A percentile compares a stretch with the other conserved stretches of the same genome.
Conservation (phyloP, 1,140 invertebrate genomes). For the Drosophila subobscura region DNA sequence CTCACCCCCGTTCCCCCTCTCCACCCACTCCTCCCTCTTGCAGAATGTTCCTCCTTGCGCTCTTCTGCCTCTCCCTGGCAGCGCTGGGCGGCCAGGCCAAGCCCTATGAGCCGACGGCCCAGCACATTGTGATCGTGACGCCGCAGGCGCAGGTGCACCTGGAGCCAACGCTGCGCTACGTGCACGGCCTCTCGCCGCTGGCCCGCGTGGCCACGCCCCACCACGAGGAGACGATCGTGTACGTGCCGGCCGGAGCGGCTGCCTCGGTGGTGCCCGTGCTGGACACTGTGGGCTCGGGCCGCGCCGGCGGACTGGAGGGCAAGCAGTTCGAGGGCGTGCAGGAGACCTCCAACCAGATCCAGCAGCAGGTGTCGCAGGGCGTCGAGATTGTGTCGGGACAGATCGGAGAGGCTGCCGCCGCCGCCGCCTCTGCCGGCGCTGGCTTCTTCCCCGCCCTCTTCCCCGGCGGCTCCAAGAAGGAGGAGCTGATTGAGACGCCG, state of each 20-base stretch:
- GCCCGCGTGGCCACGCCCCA: slow-evolving; percentile 70
- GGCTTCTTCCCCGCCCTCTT: slow-evolving; percentile 71
- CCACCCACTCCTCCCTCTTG: neutral
- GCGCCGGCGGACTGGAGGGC: slow-evolving; percentile 43
- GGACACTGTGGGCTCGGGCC: slow-evolving; percentile 55
- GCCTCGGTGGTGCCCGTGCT: slow-evolving; percentile 63
- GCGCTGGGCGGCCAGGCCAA: slow-evolving; percentile 55
- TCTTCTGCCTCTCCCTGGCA: slow-evolving; percentile 65
- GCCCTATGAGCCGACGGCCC: slow-evolving; percentile 61
- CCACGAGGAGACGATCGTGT: slow-evolving; percentile 78
- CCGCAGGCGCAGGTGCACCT: slow-evolving; percentile 79
- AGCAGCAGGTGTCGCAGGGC: slow-evolving; percentile 58
- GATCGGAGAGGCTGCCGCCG: slow-evolving; percentile 61
- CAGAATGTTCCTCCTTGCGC: slow-evolving; percentile 68
- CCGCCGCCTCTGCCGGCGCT: slow-evolving; percentile 57
- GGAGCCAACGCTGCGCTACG: slow-evolving; percentile 71
- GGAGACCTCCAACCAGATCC: slow-evolving; percentile 57
- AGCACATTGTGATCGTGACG: slow-evolving; percentile 79
- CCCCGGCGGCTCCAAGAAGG: slow-evolving; percentile 43
- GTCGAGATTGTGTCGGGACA: slow-evolving; percentile 57
- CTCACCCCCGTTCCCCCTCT: neutral
- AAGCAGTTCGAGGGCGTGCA: slow-evolving; percentile 58
- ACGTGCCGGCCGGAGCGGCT: slow-evolving; percentile 69
- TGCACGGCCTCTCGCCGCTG: slow-evolving; percentile 76
- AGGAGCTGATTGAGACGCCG: slow-evolving; percentile 69